A percentile compares a stretch with the other conserved stretches of the same genome.
Conservation (phyloP, 2,113 vertebrate species). For the Sebastes fasciatus region DNA sequence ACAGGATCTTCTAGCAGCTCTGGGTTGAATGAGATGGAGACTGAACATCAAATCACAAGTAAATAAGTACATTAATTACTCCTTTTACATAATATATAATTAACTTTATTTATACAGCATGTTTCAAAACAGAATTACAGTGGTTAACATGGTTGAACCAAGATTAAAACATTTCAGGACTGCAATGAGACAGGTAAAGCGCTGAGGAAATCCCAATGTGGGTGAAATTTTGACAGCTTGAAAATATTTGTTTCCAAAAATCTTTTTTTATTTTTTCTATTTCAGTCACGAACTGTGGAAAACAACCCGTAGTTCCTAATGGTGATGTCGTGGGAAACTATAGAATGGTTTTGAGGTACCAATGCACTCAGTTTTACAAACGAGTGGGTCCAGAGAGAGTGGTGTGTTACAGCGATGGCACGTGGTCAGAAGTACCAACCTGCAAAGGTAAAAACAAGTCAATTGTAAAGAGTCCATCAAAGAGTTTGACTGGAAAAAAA, state of each 20-base stretch:
- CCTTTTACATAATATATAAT: too few species aligned
- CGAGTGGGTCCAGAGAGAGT: slow-evolving; percentile 32
- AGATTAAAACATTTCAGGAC: too few species aligned
- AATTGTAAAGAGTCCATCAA: accelerated
- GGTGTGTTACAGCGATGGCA: neutral
- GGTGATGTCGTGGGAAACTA: accelerated
- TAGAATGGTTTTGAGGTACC: neutral
- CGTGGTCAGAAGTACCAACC: slow-evolving; percentile 21
- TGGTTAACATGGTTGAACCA: too few species aligned
- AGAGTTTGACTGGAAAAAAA: accelerated
- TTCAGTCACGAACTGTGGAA: slow-evolving; percentile 52
- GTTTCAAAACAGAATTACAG: too few species aligned
- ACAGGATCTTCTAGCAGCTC: too few species aligned
- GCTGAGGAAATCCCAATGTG: neutral
- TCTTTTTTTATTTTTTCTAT: neutral
- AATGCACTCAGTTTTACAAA: neutral
- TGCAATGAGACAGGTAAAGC: neutral
- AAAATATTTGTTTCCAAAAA: neutral
- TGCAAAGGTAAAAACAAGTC: slow-evolving; percentile 55
- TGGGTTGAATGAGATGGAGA: too few species aligned
- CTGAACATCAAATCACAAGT: too few species aligned
- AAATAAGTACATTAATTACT: too few species aligned
- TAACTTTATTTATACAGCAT: too few species aligned
- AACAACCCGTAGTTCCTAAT: accelerated
- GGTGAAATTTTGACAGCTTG: too few species aligned